phyloP scores from a whole-genome alignment of 2,888 invertebrate species.

The Dasysyrphus albostriatus region DNA sequence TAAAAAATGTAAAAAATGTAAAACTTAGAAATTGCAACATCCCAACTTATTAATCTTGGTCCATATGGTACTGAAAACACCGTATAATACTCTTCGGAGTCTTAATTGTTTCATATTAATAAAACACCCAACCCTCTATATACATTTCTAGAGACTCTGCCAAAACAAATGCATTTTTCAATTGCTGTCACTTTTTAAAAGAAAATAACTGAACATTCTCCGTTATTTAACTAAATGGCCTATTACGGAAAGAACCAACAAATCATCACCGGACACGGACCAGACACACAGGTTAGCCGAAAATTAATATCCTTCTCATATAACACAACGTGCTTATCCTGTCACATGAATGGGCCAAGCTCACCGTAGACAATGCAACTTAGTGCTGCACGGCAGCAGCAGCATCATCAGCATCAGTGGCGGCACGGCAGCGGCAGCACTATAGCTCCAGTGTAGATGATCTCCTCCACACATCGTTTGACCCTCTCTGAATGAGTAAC shows the following conservation, averaged over 20 bases:
- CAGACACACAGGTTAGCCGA: conserved; percentile 53
- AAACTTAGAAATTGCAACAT: too few relatives aligned
- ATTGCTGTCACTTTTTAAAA: conserved; percentile 1
- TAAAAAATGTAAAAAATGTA: too few relatives aligned
- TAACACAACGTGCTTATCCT: conserved; percentile 70
- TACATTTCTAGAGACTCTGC: background rate
- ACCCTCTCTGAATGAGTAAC: conserved; percentile 59
- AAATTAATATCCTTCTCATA: conserved; percentile 72
- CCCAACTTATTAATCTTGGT: too few relatives aligned
- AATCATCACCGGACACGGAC: conserved; percentile 53
- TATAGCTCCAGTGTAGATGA: conserved; percentile 48
- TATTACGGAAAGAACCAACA: conserved; percentile 60
- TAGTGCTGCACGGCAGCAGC: conserved; percentile 50
- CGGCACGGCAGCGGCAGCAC: background rate
- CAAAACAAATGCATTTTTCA: conserved; percentile 23
- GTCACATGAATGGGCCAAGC: conserved; percentile 59
- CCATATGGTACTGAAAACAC: too few relatives aligned
- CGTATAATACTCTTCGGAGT: too few relatives aligned
- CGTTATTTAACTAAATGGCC: conserved; percentile 41
- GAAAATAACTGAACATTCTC: conserved; percentile 31
- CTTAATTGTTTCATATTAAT: conserved; percentile 4
- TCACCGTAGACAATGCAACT: conserved; percentile 18
- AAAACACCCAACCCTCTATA: conserved; percentile 5
- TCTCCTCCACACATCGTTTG: conserved; percentile 74
- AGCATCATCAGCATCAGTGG: conserved; percentile 4